Percentiles rank a stretch among this genome's conserved stretches.
These are phyloP conservation scores for Harpegnathos saltator DNA, from an alignment of 1,140 invertebrate genomes.

Conservation along the genomic window DNA sequence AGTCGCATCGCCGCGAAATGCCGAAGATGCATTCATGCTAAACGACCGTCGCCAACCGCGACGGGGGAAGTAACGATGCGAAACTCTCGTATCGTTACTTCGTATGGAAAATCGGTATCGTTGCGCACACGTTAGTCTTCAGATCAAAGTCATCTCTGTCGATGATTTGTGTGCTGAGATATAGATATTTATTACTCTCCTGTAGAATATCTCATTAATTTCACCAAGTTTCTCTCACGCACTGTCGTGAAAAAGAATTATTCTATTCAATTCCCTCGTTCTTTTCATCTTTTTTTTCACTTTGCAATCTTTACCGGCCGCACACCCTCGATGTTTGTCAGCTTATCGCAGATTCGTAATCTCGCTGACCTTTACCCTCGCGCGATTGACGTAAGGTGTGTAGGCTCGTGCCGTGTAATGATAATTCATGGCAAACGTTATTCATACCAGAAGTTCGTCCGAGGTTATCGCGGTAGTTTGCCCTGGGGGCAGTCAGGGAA, in stretches of 20 bases:
- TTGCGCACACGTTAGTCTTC: neutral
- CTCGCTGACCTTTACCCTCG: conserved; percentile 25
- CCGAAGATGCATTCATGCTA: conserved; percentile 42
- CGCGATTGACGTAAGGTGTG: conserved; percentile 48
- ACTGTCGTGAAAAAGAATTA: no score
- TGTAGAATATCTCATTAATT: neutral
- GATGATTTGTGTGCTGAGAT: neutral
- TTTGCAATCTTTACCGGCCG: neutral
- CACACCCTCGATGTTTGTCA: neutral
- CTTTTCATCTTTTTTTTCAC: conserved; percentile 29
- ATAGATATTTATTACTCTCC: neutral
- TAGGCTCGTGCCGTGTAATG: conserved; percentile 65
- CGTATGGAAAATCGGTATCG: conserved; percentile 17
- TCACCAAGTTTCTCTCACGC: neutral
- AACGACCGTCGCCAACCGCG: conserved; percentile 3
- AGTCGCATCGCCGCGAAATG: conserved; percentile 26
- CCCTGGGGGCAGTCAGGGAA: conserved; percentile 71
- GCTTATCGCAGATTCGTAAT: conserved; percentile 56
- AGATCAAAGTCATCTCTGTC: conserved; percentile 7
- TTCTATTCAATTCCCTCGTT: neutral
- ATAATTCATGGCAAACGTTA: conserved; percentile 77
- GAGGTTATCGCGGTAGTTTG: conserved; percentile 71
- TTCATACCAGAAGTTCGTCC: conserved; percentile 80
- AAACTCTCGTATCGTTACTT: conserved; percentile 8
- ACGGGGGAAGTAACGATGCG: neutral